Percentiles rank a stretch among this genome's conserved stretches.
Conservation (phyloP, 1,140 invertebrate species). For the Dendrolimus kikuchii region DNA sequence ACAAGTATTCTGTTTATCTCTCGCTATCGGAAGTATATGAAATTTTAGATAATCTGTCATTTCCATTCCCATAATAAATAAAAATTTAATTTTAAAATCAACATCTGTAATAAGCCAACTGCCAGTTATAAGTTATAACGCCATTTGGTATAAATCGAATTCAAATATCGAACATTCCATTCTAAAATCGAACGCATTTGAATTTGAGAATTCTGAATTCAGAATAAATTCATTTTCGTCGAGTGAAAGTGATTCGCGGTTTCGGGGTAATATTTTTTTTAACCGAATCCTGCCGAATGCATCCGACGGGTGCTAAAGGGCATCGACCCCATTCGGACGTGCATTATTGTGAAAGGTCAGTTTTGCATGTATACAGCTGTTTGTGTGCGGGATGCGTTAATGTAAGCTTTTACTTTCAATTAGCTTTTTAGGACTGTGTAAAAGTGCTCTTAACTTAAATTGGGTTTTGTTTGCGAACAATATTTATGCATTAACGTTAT, state of each 20-base stretch:
- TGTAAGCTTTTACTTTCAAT: conserved; percentile 58
- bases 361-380: conserved; percentile 20
- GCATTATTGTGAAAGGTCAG: conserved; percentile 61
- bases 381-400: conserved; percentile 36
- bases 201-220: conserved; percentile 4
- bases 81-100: no score
- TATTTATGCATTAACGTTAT: no score
- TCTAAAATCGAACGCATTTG: neutral
- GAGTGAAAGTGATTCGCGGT: conserved; percentile 43
- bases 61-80: no score
- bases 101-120: no score
- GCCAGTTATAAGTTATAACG: no score
- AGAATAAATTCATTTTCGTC: conserved; percentile 25
- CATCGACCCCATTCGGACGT: conserved; percentile 50
- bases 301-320: conserved; percentile 24
- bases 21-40: no score
- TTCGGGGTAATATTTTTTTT: conserved; percentile 25
- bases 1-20: no score
- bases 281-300: conserved; percentile 53
- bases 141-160: no score
- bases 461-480: no score
- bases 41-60: no score
- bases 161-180: no score
- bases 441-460: no score
- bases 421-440: neutral